Base-by-base conservation (phyloP, 2,113 vertebrate species). In the Trochalopteron elliotii region DNA sequence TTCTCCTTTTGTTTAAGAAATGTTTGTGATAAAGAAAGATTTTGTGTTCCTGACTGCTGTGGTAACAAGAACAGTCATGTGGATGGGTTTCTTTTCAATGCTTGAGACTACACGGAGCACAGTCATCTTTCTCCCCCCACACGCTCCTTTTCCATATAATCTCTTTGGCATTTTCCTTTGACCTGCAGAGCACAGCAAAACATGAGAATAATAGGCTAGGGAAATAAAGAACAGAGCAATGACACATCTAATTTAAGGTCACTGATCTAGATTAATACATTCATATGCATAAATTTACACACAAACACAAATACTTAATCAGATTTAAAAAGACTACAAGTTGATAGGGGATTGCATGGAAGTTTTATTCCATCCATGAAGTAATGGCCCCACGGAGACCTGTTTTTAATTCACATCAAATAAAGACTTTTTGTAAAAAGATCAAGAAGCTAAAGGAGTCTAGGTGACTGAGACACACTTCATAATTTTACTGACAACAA, bases 131-230 rank as follows among this genome's bases (percentile, higher is more conserved):
- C 24, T 6, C 27, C 2, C 2, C 16, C 1, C 10, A 45, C 8
- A 4, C 19, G 2, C 27, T 67, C 49, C 49, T 90, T 84, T 68
- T 83, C 85, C 20, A 52, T 82, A 28, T 78, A 87, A 87, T 90
- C 59, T 76, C 30, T 90, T 59, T 78, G 77, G 35, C 79, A 89
- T 93, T 93, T 96, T 81, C 27, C 79, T 93, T 89, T 92, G 85
- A 88, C 88, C 90, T 68, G 28, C 80, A 95, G 53, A 89, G n/a
- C 57, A 77, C 35, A 86, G 64, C 16, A 90, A 86, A 87, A 83
- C 23, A 64, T 18, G 12, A 74, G 64, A 70, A 67, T 56, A 90
- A 76, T 27, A 67, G 12, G 40, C 85, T 30, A 63, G 22, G 15
- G 28, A 89, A 88, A 93, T 64, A 88, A 75, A 89, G 18, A 83